These are phyloP conservation scores for Syngnathus acus DNA, from an alignment of 2,797 vertebrate species.

Conservation along the genomic window DNA sequence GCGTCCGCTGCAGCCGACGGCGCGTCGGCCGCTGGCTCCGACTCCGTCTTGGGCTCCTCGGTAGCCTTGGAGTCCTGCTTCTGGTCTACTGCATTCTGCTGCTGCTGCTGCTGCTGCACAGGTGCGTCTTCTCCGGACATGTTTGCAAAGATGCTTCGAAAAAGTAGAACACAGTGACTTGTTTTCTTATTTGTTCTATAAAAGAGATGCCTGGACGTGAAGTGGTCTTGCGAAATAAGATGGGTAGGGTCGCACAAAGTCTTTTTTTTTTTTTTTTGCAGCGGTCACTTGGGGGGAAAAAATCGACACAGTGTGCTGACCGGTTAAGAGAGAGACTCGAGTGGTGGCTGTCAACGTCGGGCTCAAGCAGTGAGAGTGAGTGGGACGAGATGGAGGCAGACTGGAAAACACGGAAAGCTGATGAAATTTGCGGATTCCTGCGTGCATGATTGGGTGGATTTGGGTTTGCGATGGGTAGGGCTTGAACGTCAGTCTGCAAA, in stretches of 20 bases:
- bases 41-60: conserved; percentile 71
- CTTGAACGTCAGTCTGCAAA: conserved; percentile 14
- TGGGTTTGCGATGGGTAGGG: conserved; percentile 19
- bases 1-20: conserved; percentile 25
- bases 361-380: conserved; percentile 55
- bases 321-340: conserved; percentile 46
- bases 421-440: conserved; percentile 26
- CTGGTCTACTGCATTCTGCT: conserved; percentile 76
- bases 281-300: conserved; percentile 55
- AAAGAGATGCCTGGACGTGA: conserved; percentile 22
- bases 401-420: conserved; percentile 63
- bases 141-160: neutral
- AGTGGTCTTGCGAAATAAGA: conserved; percentile 28
- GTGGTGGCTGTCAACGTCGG: conserved; percentile 59
- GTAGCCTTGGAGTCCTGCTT: conserved; percentile 69
- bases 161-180: neutral
- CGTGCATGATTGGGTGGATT: conserved; percentile 4
- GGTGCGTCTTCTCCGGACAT: conserved; percentile 81
- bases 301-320: conserved; percentile 57
- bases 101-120: conserved; percentile 73
- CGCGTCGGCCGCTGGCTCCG: conserved; percentile 45
- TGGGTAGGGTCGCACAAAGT: conserved; percentile 29
- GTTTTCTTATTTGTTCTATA: conserved; percentile 6
- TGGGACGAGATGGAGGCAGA: conserved; percentile 58
- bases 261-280: conserved; percentile 47